These are phyloP conservation scores for Catharus fuscescens DNA, from an alignment of 2,113 vertebrate genomes.

Conservation along the genomic window DNA sequence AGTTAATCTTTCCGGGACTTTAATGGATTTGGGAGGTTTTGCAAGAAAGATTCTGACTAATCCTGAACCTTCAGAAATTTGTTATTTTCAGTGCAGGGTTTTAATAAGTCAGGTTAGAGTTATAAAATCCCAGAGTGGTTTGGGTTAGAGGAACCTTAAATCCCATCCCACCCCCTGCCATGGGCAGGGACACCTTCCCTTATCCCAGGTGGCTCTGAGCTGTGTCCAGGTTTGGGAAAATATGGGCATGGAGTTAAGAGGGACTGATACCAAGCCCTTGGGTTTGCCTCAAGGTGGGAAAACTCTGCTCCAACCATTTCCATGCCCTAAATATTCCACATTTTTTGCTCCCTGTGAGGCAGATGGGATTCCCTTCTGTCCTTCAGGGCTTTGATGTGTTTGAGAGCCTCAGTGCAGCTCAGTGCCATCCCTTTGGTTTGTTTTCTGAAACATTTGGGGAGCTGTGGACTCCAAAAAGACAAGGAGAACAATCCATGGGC, in stretches of 20 bases:
- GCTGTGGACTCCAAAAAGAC: rapidly evolving
- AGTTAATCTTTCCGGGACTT: neutral
- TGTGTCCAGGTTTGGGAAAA: neutral
- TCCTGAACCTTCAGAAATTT: neutral
- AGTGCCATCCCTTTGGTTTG: rapidly evolving
- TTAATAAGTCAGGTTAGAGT: neutral
- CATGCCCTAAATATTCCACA: neutral
- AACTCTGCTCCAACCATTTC: rapidly evolving
- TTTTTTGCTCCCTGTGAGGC: neutral
- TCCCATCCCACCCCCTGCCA: neutral
- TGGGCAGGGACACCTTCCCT: neutral
- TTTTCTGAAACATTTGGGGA: neutral
- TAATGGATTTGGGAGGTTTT: neutral
- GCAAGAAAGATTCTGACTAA: neutral
- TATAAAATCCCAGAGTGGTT: neutral
- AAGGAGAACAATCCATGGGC: rapidly evolving
- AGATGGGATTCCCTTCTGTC: neutral
- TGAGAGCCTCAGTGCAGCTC: rapidly evolving
- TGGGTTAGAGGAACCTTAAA: neutral
- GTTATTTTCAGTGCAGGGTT: neutral
- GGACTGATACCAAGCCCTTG: neutral
- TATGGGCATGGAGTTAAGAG: rapidly evolving
- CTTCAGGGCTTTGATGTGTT: neutral
- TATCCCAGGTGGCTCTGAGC: neutral
- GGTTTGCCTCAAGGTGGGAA: neutral